Evolutionary conservation across 2,888 invertebrate genomes (phyloP), one percentile per base, ranked within the genome.

Genomic region (Brachylomia viminalis): DNA sequence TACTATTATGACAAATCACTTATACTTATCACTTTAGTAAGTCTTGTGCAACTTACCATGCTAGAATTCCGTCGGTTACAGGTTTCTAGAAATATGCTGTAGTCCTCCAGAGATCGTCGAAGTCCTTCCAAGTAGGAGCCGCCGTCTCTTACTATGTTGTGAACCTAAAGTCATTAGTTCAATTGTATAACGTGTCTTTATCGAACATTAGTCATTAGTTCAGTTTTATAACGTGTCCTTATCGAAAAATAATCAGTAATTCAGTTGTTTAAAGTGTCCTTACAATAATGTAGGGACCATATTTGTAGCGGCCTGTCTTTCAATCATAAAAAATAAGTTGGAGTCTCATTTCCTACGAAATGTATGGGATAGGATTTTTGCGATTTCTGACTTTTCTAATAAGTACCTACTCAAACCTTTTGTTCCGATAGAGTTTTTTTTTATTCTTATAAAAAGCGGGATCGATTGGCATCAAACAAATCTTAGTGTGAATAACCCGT

Each of bases 121-220:
- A 96, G 89, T 0, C 95, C 96, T 15, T 95, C 96, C 52, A 96
- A 79, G 77, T 96, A 96, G 2, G 78, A 80, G 56, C 93, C 91
- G 13, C 96, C 96, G 8, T 93, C 92, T 17, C 87, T 87, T 0
- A 94, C 92, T 13, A 93, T 89, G 2, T 87, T 84, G 8, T 90
- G 83, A 3, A 95, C 93, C 95, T 95, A 77, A 5, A 82, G 77
- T 45, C 0, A 33, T 69, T 15, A 42, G 2, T 62, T 23, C 5
- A 54, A 6, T 54, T 5, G 13, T 13, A 6, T 13, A 52, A 1
- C 54, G 23, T n/a, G 52, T 23, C n/a, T 1, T 52, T 52, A 23
- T 52, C n/a, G 11, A 52, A 52, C 20, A 45, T 13, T 42, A 42
- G 45, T 45, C 45, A 45, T 13, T 45, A 45, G 3, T 13, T 45